Evolutionary conservation across 1,140 invertebrate genomes (phyloP).

Genomic region (Aphaenogaster ashmeadi): DNA sequence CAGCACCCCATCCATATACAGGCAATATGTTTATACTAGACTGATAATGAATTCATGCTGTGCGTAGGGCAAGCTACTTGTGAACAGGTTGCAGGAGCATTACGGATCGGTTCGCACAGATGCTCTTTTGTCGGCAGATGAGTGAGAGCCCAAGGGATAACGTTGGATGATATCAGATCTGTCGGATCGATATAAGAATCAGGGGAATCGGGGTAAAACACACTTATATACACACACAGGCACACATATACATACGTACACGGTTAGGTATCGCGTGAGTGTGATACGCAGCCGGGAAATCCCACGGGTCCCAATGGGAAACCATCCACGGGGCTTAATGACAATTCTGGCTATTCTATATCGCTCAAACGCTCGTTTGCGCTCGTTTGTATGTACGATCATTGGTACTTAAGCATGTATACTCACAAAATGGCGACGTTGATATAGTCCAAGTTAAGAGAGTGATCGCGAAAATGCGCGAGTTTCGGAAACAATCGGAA

Average conservation of each 20-base stretch:
- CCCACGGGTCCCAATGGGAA: slow-evolving; percentile 81
- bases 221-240: not conserved
- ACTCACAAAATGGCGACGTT: slow-evolving; percentile 3
- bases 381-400: slow-evolving; percentile 85
- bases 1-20: slow-evolving; percentile 69
- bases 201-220: slow-evolving; percentile 67
- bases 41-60: slow-evolving; percentile 86
- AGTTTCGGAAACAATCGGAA: not conserved
- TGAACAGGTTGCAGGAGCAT: slow-evolving; percentile 81
- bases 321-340: slow-evolving; percentile 75
- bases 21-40: slow-evolving; percentile 87
- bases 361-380: slow-evolving; percentile 86
- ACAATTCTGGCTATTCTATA: slow-evolving; percentile 83
- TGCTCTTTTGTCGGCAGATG: slow-evolving; percentile 86
- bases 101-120: slow-evolving; percentile 83
- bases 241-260: not conserved
- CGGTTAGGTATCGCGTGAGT: not conserved
- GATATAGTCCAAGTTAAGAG: not conserved
- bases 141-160: slow-evolving; percentile 79
- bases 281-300: slow-evolving; percentile 76
- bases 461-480: not conserved
- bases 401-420: slow-evolving; percentile 78
- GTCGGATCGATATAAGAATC: slow-evolving; percentile 77
- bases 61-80: slow-evolving; percentile 76
- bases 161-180: slow-evolving; percentile 78